Evolutionary conservation across 2,888 invertebrate genomes (phyloP).

Genomic region (Adineta ricciae): DNA sequence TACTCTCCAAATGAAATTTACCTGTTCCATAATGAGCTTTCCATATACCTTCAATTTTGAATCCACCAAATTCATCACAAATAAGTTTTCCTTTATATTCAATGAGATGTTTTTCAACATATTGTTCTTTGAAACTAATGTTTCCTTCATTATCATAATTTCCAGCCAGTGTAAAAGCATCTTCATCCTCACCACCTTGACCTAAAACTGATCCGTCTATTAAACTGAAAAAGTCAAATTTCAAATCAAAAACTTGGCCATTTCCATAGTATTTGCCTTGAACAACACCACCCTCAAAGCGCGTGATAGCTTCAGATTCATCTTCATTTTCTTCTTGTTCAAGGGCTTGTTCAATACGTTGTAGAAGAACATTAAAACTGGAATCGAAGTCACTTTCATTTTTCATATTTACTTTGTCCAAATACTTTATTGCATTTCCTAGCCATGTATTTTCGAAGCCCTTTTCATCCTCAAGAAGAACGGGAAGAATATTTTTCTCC

Average conservation of each 20-base stretch:
- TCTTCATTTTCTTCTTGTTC: neutral
- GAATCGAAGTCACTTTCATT: neutral
- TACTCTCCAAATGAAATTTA: too few species aligned
- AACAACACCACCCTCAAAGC: neutral
- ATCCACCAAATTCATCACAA: too few species aligned
- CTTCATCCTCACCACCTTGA: neutral
- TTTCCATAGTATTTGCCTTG: neutral
- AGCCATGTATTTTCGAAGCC: neutral
- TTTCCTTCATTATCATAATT: neutral
- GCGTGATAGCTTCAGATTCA: neutral
- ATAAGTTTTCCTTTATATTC: too few species aligned
- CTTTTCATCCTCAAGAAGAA: neutral
- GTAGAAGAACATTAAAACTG: neutral
- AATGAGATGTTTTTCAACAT: too few species aligned
- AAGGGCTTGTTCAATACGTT: neutral
- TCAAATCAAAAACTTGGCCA: neutral
- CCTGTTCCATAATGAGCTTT: too few species aligned
- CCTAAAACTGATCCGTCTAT: neutral
- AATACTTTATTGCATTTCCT: neutral
- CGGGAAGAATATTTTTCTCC: neutral
- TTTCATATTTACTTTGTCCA: neutral
- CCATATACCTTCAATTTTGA: too few species aligned
- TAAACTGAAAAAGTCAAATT: neutral
- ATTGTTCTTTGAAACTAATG: neutral
- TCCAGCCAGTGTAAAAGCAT: neutral